Percentiles rank a stretch among this genome's conserved stretches.
These are phyloP conservation scores for Amphipoea oculea DNA, from an alignment of 2,888 invertebrate genomes.

Conservation along the genomic window DNA sequence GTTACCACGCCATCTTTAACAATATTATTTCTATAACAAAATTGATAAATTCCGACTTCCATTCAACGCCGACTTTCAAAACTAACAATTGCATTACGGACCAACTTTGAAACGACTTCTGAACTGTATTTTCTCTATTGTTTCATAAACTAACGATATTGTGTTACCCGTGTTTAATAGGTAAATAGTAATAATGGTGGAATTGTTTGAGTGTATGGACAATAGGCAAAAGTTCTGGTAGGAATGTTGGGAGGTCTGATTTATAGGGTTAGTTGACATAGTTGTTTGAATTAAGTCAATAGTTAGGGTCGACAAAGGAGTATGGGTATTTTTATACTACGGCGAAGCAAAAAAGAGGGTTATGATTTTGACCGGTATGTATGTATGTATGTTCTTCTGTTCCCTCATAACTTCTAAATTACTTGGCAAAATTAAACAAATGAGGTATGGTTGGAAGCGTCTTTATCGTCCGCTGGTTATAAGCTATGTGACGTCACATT, in stretches of 20 bases:
- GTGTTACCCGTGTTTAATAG: conserved; percentile 58
- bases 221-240: conserved; percentile 48
- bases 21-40: conserved; percentile 49
- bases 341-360: too few relatives aligned
- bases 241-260: conserved; percentile 39
- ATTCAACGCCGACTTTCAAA: conserved; percentile 48
- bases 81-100: conserved; percentile 63
- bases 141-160: conserved; percentile 52
- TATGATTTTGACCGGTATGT: too few relatives aligned
- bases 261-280: conserved; percentile 30
- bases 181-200: conserved; percentile 44
- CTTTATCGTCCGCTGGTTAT: too few relatives aligned
- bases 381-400: too few relatives aligned
- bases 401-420: too few relatives aligned
- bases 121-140: conserved; percentile 65
- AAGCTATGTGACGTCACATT: too few relatives aligned
- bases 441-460: too few relatives aligned
- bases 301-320: neutral
- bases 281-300: conserved; percentile 1
- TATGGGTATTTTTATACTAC: conserved; percentile 5
- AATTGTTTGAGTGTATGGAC: conserved; percentile 27
- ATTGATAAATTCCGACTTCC: conserved; percentile 51
- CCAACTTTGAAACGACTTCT: conserved; percentile 59
- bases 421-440: too few relatives aligned
- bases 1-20: conserved; percentile 32